A percentile compares a stretch with the other conserved stretches of the same genome.
phyloP scores from a whole-genome alignment of 2,797 vertebrate genomes.

The Gymnocypris eckloni region DNA sequence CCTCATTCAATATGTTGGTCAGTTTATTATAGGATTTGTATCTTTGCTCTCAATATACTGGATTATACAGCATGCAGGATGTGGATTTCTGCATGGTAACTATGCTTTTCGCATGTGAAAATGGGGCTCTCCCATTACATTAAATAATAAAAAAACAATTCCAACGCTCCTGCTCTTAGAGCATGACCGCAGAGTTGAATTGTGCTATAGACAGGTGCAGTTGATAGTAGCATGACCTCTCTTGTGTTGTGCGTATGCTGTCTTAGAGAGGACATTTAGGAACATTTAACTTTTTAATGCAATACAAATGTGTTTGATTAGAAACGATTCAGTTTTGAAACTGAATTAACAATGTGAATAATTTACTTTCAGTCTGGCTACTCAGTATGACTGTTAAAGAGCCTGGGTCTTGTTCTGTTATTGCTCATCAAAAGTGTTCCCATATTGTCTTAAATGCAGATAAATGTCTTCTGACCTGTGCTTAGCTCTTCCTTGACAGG shows the following conservation, averaged over 20 bases:
- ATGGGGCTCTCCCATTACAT: constrained; percentile 13
- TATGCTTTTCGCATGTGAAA: constrained; percentile 66
- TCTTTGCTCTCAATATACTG: constrained; percentile 85
- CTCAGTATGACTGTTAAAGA: constrained; percentile 34
- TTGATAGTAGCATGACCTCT: constrained; percentile 70
- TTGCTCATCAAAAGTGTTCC: constrained; percentile 39
- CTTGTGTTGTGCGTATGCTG: constrained; percentile 69
- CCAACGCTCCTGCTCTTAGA: constrained; percentile 35
- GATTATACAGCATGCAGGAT: constrained; percentile 80
- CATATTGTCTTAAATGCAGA: constrained; percentile 36
- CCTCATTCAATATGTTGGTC: constrained; percentile 42
- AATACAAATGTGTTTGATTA: constrained; percentile 43
- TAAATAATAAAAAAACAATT: not conserved
- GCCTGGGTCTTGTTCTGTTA: constrained; percentile 63
- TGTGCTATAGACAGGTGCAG: constrained; percentile 52
- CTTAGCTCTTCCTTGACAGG: constrained; percentile 73
- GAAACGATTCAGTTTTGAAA: not conserved
- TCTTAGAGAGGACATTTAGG: constrained; percentile 69
- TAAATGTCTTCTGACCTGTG: constrained; percentile 34
- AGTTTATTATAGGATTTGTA: constrained; percentile 58
- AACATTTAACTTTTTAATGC: constrained; percentile 28
- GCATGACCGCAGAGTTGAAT: constrained; percentile 67
- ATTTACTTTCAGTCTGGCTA: constrained; percentile 50
- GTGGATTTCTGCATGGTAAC: constrained; percentile 79
- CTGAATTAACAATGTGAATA: constrained; percentile 58